phyloP scores from a whole-genome alignment of 2,113 vertebrate species.

The Isurus oxyrinchus region DNA sequence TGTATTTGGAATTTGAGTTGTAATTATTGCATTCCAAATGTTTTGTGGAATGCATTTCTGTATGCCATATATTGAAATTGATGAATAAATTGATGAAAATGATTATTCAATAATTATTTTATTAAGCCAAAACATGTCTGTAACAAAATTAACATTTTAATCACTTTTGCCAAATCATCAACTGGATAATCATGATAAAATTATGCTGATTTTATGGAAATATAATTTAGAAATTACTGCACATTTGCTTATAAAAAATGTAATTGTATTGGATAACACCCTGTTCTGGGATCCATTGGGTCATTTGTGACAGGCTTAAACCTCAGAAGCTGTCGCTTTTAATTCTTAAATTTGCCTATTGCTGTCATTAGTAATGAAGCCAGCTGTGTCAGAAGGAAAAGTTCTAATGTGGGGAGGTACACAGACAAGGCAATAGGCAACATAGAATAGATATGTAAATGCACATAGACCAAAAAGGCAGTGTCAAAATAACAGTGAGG shows the following conservation, averaged over 20 bases:
- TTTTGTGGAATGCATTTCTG: background rate
- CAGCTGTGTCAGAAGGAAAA: background rate
- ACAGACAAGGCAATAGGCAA: background rate
- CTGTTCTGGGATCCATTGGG: background rate
- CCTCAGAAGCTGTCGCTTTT: background rate
- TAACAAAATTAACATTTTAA: slow-evolving; percentile 10
- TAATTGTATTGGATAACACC: background rate
- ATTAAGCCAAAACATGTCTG: background rate
- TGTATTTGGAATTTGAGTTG: background rate
- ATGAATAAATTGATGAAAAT: background rate
- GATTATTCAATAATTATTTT: background rate
- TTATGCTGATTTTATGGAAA: background rate
- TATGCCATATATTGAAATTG: background rate
- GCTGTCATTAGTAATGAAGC: background rate
- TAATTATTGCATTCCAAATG: background rate
- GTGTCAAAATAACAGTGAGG: background rate
- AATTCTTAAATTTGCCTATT: background rate
- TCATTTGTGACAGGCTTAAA: background rate
- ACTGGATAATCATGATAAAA: background rate
- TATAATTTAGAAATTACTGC: background rate
- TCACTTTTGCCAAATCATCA: background rate
- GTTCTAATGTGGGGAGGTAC: background rate
- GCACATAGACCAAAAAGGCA: background rate
- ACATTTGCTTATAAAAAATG: background rate
- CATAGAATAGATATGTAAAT: background rate